These are phyloP conservation scores for Manacus vitellinus DNA, from an alignment of 2,113 vertebrate species.

Conservation along the genomic window DNA sequence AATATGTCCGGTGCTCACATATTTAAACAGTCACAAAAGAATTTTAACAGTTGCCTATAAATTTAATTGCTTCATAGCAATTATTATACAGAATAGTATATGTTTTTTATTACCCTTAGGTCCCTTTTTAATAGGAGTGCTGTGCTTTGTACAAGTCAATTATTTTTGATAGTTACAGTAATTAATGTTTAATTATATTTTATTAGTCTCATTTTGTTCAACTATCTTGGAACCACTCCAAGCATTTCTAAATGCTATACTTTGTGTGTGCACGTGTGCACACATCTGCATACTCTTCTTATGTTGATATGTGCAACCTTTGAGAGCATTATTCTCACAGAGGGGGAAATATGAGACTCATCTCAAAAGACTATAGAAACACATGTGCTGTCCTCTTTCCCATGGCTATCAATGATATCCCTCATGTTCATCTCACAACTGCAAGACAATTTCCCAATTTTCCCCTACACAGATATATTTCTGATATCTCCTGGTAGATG, in stretches of 20 bases:
- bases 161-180: constrained; percentile 79
- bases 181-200: constrained; percentile 81
- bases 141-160: constrained; percentile 77
- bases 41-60: constrained; percentile 72
- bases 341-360: not conserved
- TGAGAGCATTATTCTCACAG: constrained; percentile 13
- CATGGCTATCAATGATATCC: not conserved
- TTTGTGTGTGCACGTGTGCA: constrained; percentile 34
- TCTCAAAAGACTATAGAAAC: not conserved
- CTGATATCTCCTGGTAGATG: not conserved
- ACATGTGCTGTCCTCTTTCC: constrained; percentile 3
- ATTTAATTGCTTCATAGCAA: constrained; percentile 71
- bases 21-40: constrained; percentile 63
- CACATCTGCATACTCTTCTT: constrained; percentile 14
- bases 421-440: not conserved
- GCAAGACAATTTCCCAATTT: not conserved
- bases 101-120: constrained; percentile 74
- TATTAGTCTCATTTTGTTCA: constrained; percentile 73
- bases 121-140: constrained; percentile 71
- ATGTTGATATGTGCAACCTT: not conserved
- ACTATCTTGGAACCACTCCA: constrained; percentile 63
- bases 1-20: constrained; percentile 28
- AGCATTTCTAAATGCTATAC: constrained; percentile 54
- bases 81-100: constrained; percentile 68
- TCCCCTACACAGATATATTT: not conserved